Percentiles rank a stretch among this genome's conserved stretches.
These are phyloP conservation scores for Ptiloglossa arizonensis DNA, from an alignment of 1,140 invertebrate species.

Conservation along the genomic window DNA sequence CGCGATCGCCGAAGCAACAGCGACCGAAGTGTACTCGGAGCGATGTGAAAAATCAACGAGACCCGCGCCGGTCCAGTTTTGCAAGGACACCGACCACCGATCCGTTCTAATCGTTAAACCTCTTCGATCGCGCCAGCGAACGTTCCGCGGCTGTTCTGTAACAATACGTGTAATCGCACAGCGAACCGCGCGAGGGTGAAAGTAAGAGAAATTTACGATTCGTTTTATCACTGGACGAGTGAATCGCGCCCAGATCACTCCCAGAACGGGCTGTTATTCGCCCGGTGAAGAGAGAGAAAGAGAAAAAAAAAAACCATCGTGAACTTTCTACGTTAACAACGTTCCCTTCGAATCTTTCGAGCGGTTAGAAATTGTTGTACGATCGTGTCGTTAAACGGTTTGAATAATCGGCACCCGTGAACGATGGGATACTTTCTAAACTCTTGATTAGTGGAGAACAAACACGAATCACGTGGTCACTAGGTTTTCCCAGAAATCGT, in stretches of 20 bases:
- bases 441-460: background rate
- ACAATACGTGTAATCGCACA: background rate
- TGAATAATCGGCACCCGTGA: background rate
- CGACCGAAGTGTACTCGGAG: background rate
- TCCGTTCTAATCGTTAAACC: conserved; percentile 16
- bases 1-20: too few species aligned
- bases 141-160: background rate
- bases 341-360: background rate
- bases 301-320: background rate
- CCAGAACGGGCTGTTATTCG: background rate
- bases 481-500: background rate
- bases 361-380: background rate
- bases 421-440: conserved; percentile 8
- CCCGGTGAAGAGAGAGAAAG: background rate
- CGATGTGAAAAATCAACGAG: conserved; percentile 3
- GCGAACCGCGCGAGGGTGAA: background rate
- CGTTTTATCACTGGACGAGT: conserved; percentile 8
- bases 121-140: conserved; percentile 1
- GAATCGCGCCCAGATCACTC: background rate
- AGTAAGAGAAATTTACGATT: conserved; percentile 17
- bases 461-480: background rate
- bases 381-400: background rate
- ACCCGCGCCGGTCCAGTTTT: background rate
- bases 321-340: background rate
- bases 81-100: conserved; percentile 22